Evolutionary conservation across 1,140 invertebrate genomes (phyloP), one percentile per base, ranked within the genome.

Genomic region (Drosophila teissieri): DNA sequence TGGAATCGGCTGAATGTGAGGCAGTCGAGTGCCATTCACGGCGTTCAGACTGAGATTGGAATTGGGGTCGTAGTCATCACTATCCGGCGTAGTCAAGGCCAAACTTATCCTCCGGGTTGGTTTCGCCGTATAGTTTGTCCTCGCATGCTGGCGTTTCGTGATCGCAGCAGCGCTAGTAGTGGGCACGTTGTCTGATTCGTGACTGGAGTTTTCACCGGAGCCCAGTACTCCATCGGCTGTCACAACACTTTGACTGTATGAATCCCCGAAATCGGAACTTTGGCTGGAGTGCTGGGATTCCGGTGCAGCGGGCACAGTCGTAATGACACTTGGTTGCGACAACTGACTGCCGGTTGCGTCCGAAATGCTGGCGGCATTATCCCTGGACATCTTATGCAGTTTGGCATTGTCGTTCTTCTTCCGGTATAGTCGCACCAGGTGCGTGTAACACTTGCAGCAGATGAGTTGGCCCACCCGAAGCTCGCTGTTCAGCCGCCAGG

Each of bases 1-100:
- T 2, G 85, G 85, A 5, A 90, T 86, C 0, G 85, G 85, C 36
- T 90, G 85, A 11, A 81, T 42, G 12, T 90, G 53, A 0, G 85
- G 85, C 4, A 85, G 19, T 2, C 86, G 64, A 0, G 85, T 90
- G 0, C 85, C 85, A 58, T 90, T 90, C 0, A 90, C 60, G 0
- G 85, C 85, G 44, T 90, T 90, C 6, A 90, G 48, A 36, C 85
- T 90, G 4, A 89, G 42, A 14, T 56, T 34, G 2, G 65, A 69
- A 11, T 64, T 56, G 1, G 68, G 10, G 7, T 81, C 85, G 7
- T 84, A 80, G 22, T 80, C 77, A 11, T 86, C 83, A 0, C 36
- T 46, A 2, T n/a, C 17, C 0, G n/a, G 31, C 3, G 10, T 8
- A 3, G 5, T 44, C 45, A 6, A 12, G 2, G 31, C 36, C 5